A percentile compares a stretch with the other conserved stretches of the same genome.
phyloP scores from a whole-genome alignment of 2,113 vertebrate species.

The Odontesthes bonariensis region DNA sequence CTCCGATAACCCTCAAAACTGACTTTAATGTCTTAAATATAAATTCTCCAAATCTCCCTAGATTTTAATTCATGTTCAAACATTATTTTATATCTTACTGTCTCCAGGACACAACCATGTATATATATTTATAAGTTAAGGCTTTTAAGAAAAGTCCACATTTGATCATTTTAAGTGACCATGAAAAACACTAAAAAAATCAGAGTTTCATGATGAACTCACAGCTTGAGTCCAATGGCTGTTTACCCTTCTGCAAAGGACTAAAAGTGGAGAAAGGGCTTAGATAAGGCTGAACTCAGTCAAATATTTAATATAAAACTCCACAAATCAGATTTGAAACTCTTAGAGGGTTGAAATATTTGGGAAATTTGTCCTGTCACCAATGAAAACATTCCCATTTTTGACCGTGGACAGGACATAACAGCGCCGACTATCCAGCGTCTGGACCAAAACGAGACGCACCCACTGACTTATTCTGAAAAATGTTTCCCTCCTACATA shows the following conservation, averaged over 20 bases:
- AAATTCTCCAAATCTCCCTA: too few species aligned
- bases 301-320: not conserved
- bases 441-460: not conserved
- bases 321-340: not conserved
- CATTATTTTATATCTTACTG: too few species aligned
- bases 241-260: slow-evolving; percentile 1
- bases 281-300: not conserved
- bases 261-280: not conserved
- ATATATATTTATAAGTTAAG: too few species aligned
- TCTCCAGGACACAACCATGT: too few species aligned
- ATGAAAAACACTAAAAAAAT: not conserved
- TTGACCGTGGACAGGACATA: not conserved
- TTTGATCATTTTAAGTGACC: too few species aligned
- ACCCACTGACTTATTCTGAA: not conserved
- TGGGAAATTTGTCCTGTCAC: not conserved
- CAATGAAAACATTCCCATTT: not conserved
- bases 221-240: too few species aligned
- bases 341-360: too few species aligned
- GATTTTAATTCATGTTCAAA: too few species aligned
- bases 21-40: too few species aligned
- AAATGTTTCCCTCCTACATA: not conserved
- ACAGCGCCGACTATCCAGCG: not conserved
- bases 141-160: too few species aligned
- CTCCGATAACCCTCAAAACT: too few species aligned
- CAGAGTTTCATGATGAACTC: not conserved